Conservation (phyloP, 2,888 invertebrate genomes). For the Tetropium fuscum region DNA sequence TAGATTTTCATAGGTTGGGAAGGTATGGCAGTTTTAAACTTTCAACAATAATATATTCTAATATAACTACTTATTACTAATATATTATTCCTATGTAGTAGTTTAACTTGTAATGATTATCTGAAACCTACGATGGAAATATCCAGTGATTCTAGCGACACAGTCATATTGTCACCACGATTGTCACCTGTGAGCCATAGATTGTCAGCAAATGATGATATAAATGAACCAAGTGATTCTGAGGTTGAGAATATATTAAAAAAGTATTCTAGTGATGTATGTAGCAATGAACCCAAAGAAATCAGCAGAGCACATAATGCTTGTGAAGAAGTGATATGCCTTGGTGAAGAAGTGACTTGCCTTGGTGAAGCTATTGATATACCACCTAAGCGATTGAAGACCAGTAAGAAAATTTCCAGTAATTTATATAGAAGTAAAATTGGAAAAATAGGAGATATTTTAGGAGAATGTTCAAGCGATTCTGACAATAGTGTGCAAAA, state of each 20-base stretch:
- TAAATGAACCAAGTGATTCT: constrained; percentile 10
- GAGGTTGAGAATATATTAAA: constrained; percentile 17
- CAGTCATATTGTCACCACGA: not conserved
- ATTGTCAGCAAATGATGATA: not conserved
- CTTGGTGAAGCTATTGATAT: not conserved
- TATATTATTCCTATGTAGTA: too few species aligned
- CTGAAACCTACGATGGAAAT: not conserved
- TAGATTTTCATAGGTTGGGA: too few species aligned
- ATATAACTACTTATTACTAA: too few species aligned
- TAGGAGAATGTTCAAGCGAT: not conserved
- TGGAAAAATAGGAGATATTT: not conserved
- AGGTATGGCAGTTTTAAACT: too few species aligned
- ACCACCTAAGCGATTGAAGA: not conserved
- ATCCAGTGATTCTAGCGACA: constrained; percentile 6
- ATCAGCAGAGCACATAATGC: not conserved
- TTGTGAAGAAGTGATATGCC: not conserved
- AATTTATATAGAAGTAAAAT: not conserved
- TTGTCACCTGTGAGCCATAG: too few species aligned
- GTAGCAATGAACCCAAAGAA: not conserved
- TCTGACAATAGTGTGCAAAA: not conserved
- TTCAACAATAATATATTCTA: too few species aligned
- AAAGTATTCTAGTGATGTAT: not conserved
- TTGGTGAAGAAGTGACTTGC: not conserved
- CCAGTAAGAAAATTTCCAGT: not conserved
- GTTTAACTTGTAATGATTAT: not conserved